Evolutionary conservation across 2,797 vertebrate genomes (phyloP), one percentile per base, ranked within the genome.

Genomic region (Molossus molossus): DNA sequence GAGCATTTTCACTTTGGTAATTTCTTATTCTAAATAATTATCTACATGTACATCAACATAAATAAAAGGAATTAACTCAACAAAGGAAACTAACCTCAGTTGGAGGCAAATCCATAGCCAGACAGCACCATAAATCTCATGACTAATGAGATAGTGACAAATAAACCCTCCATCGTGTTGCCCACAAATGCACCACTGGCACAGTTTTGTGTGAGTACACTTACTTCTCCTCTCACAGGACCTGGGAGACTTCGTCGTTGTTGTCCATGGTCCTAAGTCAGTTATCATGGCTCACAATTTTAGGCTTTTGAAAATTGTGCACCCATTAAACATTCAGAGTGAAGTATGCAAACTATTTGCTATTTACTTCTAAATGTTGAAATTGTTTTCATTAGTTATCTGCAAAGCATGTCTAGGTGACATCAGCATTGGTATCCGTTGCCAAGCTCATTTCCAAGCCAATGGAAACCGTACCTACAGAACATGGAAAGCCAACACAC

Each of bases 81-180:
- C 91, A 97, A 96, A 98, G 95, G 97, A 98, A 97, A 92, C 94
- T 92, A 97, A 98, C 96, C 84, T 97, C 96, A 97, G 96, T 58
- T 97, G 97, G 75, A 97, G 97, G 91, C 84, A 95, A 4, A 9
- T 81, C 96, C 97, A 97, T 85, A 96, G 97, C 96, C 94, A 96
- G 94, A 98, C 91, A 98, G 94, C 93, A 95, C 89, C 96, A 94
- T 97, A 98, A 97, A 98, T 98, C 96, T 92, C 53, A 98, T 96
- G 95, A 97, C 64, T 94, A 97, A 97, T 87, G 96, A 97, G 96
- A 97, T 92, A 97, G 80, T 97, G 94, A 97, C 48, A 97, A 91
- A 97, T 97, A 97, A 98, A 97, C 96, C 96, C 96, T 97, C 96
- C 96, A 98, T 96, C 95, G 1, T 48, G 9, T 40, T 18, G 14